Percentiles rank a stretch among this genome's conserved stretches.
Conservation (phyloP, 2,888 invertebrate genomes). For the Cephus spinipes region DNA sequence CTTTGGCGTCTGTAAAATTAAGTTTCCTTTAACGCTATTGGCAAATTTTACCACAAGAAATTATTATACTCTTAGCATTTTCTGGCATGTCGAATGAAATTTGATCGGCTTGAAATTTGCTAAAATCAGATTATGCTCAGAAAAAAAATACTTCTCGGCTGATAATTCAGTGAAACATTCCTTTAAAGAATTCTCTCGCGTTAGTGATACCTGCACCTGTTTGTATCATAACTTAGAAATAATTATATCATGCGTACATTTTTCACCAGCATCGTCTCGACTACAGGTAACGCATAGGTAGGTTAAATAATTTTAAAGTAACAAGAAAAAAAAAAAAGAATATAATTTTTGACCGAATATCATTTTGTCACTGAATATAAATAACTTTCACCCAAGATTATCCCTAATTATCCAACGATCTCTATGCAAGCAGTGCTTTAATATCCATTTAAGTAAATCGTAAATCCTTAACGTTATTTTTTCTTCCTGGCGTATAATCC, state of each 20-base stretch:
- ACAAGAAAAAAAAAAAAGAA: background rate
- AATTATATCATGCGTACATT: background rate
- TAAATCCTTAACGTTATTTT: background rate
- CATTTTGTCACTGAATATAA: background rate
- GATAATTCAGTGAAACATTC: too few relatives aligned
- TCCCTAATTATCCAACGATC: background rate
- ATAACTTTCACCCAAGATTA: background rate
- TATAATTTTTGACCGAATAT: background rate
- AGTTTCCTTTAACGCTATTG: too few relatives aligned
- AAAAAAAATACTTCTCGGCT: too few relatives aligned
- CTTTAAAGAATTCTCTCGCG: too few relatives aligned
- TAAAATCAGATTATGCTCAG: too few relatives aligned
- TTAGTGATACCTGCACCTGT: too few relatives aligned
- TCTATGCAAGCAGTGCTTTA: background rate
- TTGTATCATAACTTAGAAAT: too few relatives aligned
- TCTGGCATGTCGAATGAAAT: too few relatives aligned
- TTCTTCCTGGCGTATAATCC: background rate
- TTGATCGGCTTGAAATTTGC: too few relatives aligned
- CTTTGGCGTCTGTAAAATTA: too few relatives aligned
- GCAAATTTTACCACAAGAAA: too few relatives aligned
- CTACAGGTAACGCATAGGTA: background rate
- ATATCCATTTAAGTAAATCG: background rate
- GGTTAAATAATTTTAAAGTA: background rate
- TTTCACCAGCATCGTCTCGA: background rate
- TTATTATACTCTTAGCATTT: too few relatives aligned